Conservation (phyloP, 2,888 invertebrate genomes). For the Mythimna pallens region DNA sequence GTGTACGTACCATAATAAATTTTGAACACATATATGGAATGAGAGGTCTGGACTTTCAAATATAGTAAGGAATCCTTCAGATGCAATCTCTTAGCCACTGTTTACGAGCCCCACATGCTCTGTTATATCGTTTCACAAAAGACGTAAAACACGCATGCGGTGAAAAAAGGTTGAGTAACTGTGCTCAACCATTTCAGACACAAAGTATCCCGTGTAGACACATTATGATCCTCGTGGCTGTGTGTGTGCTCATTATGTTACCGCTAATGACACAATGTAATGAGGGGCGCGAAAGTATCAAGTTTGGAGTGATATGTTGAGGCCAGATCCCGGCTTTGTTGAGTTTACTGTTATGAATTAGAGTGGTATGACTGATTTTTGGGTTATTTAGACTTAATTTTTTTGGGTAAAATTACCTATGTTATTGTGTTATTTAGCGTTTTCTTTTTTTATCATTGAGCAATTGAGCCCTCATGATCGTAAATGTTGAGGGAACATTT, state of each 20-base stretch:
- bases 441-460: not conserved
- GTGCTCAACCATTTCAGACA: slow-evolving; percentile 43
- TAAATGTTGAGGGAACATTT: too few relatives aligned
- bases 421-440: not conserved
- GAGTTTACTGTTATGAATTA: slow-evolving; percentile 51
- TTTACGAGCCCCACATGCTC: slow-evolving; percentile 23
- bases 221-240: slow-evolving; percentile 44
- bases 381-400: slow-evolving; percentile 9
- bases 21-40: not conserved
- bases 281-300: slow-evolving; percentile 60
- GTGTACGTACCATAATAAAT: too few relatives aligned
- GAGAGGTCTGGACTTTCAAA: not conserved
- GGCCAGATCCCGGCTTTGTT: slow-evolving; percentile 39
- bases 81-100: slow-evolving; percentile 32
- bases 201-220: slow-evolving; percentile 57
- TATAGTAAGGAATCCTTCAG: slow-evolving; percentile 1
- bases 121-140: slow-evolving; percentile 23
- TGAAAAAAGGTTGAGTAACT: slow-evolving; percentile 47
- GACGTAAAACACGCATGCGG: slow-evolving; percentile 31
- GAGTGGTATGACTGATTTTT: slow-evolving; percentile 40
- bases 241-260: slow-evolving; percentile 53
- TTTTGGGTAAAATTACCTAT: not conserved
- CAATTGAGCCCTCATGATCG: too few relatives aligned
- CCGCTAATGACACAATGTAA: slow-evolving; percentile 64
- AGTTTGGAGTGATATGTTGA: slow-evolving; percentile 60